Percentiles rank a stretch among this genome's conserved stretches.
These are phyloP conservation scores for Lophius piscatorius DNA, from an alignment of 2,113 vertebrate genomes.

Conservation along the genomic window DNA sequence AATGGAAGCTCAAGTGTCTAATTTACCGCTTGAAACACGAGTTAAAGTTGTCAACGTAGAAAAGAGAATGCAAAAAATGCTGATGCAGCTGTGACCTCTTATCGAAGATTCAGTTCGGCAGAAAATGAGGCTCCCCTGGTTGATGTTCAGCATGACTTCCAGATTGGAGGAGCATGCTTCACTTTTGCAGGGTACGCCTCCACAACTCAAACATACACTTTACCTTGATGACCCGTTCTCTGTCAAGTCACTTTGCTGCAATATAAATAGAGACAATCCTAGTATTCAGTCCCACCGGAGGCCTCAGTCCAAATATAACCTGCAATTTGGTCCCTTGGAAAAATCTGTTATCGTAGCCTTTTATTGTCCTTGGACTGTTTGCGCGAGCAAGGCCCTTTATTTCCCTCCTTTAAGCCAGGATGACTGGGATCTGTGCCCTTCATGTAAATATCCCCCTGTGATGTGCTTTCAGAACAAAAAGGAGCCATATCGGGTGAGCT, in stretches of 20 bases:
- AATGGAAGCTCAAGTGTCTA: constrained; percentile 43
- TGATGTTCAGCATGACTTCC: constrained; percentile 3
- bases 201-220: constrained; percentile 41
- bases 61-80: constrained; percentile 9
- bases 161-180: constrained; percentile 4
- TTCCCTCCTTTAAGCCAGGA: constrained; percentile 28
- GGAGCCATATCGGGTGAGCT: constrained; percentile 50
- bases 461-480: constrained; percentile 54
- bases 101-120: constrained; percentile 13
- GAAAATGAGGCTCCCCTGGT: constrained; percentile 9
- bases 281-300: constrained; percentile 44
- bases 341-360: constrained; percentile 50
- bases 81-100: not conserved
- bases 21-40: constrained; percentile 55
- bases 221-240: constrained; percentile 20
- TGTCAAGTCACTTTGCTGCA: constrained; percentile 24
- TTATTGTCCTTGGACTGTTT: constrained; percentile 60
- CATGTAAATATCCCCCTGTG: constrained; percentile 66
- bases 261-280: constrained; percentile 49
- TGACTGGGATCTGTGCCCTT: constrained; percentile 61
- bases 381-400: constrained; percentile 26
- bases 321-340: constrained; percentile 58
- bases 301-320: constrained; percentile 54
- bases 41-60: constrained; percentile 30
- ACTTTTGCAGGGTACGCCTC: constrained; percentile 41